Percentiles rank a stretch among this genome's conserved stretches.
Conservation (phyloP, 2,797 vertebrate genomes). For the Sebastes baramenuke region DNA sequence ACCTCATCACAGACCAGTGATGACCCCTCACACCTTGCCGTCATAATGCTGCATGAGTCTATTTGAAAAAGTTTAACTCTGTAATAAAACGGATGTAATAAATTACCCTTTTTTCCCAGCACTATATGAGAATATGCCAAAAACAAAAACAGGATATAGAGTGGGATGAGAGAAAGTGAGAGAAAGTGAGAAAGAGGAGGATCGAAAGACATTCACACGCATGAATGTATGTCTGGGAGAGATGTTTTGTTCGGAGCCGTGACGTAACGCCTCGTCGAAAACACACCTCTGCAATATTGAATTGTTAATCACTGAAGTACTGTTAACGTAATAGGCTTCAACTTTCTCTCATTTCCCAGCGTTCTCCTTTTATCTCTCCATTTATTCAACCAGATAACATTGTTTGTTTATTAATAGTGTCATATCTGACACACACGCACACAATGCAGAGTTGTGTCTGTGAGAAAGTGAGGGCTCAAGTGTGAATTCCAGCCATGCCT, state of each 20-base stretch:
- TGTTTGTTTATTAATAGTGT: conserved; percentile 59
- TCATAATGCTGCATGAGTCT: conserved; percentile 28
- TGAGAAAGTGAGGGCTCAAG: conserved; percentile 69
- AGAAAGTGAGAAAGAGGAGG: not conserved
- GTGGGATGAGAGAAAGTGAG: not conserved
- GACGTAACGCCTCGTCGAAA: not conserved
- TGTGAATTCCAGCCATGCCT: conserved; percentile 83
- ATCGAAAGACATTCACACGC: not conserved
- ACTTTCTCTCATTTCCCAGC: not conserved
- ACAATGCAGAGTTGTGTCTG: conserved; percentile 48
- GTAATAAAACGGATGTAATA: conserved; percentile 60
- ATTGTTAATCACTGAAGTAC: not conserved
- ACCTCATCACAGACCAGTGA: conserved; percentile 29
- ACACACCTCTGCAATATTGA: not conserved
- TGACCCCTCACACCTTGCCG: conserved; percentile 18
- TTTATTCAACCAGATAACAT: conserved; percentile 11
- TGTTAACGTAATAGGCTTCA: not conserved
- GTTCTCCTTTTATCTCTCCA: not conserved
- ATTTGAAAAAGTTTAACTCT: conserved; percentile 35
- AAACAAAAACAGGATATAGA: conserved; percentile 26
- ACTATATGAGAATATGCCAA: not conserved
- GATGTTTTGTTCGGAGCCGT: not conserved
- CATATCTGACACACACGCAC: conserved; percentile 25
- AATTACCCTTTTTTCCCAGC: conserved; percentile 32
- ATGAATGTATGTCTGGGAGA: not conserved